These are phyloP conservation scores for Nasonia giraulti DNA, from an alignment of 1,140 invertebrate genomes.

Conservation along the genomic window DNA sequence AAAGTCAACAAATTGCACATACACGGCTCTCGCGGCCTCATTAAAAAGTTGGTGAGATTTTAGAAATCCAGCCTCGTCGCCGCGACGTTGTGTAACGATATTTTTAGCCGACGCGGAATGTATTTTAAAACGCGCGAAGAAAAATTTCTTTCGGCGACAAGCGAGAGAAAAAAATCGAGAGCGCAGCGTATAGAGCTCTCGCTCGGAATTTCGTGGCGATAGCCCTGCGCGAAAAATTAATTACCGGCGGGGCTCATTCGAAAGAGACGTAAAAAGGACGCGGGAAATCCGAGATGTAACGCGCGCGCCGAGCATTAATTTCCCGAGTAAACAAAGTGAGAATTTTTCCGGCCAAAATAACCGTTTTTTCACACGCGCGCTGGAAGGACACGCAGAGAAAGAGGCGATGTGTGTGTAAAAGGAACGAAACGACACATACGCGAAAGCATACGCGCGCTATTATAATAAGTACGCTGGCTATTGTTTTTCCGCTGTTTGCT, in stretches of 20 bases:
- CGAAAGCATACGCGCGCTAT: neutral
- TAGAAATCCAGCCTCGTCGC: neutral
- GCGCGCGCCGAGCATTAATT: neutral
- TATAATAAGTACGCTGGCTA: neutral
- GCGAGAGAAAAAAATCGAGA: neutral
- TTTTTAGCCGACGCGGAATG: conserved; percentile 1
- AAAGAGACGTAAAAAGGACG: neutral
- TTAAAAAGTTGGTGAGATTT: conserved; percentile 9
- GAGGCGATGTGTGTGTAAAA: no score
- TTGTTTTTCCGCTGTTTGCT: neutral
- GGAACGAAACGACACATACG: neutral
- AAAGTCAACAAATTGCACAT: no score
- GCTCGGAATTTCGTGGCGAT: no score
- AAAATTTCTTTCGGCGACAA: conserved; percentile 3
- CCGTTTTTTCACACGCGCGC: neutral
- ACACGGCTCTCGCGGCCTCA: no score
- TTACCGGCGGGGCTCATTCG: no score
- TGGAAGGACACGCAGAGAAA: no score
- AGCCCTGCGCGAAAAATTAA: neutral
- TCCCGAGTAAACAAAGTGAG: neutral
- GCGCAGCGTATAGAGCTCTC: no score
- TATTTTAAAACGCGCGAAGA: conserved; percentile 17
- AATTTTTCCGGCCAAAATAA: neutral
- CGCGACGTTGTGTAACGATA: conserved; percentile 27
- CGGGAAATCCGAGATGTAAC: neutral